Conservation (phyloP, 2,797 vertebrate species). For the Clamator glandarius region DNA sequence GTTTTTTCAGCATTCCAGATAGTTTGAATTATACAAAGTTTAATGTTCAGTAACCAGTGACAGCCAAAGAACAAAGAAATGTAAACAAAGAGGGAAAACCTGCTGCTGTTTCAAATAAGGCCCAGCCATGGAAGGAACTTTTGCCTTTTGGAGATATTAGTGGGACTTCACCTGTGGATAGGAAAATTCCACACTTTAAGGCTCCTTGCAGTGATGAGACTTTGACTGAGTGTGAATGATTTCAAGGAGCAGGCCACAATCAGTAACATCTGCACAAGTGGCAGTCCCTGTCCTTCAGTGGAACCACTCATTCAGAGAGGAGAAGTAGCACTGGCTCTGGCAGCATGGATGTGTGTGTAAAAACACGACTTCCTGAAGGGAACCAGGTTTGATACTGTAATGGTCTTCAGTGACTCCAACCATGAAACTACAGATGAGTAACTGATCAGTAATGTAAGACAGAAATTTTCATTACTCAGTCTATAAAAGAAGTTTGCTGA, state of each 20-base stretch:
- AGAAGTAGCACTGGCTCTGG: background rate
- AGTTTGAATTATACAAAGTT: background rate
- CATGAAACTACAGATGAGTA: background rate
- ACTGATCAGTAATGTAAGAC: background rate
- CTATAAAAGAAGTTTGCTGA: background rate
- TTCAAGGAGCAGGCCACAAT: background rate
- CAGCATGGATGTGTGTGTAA: background rate
- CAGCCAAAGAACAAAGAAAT: background rate
- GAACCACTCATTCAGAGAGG: background rate
- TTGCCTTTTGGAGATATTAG: background rate
- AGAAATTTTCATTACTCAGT: background rate
- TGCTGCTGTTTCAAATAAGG: background rate
- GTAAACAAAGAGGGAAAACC: background rate
- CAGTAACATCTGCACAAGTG: background rate
- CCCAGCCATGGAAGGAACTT: background rate
- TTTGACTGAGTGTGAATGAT: background rate
- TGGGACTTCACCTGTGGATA: background rate
- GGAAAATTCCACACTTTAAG: background rate
- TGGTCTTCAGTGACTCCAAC: background rate
- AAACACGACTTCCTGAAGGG: background rate
- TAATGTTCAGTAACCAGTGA: background rate
- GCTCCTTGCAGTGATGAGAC: background rate
- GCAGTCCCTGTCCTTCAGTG: background rate
- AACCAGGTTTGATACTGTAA: rapidly evolving
- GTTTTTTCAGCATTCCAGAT: conserved; percentile 1